Percentiles rank a stretch among this genome's conserved stretches.
Conservation (phyloP, 2,113 vertebrate genomes). For the Protomyctophum bolini region DNA sequence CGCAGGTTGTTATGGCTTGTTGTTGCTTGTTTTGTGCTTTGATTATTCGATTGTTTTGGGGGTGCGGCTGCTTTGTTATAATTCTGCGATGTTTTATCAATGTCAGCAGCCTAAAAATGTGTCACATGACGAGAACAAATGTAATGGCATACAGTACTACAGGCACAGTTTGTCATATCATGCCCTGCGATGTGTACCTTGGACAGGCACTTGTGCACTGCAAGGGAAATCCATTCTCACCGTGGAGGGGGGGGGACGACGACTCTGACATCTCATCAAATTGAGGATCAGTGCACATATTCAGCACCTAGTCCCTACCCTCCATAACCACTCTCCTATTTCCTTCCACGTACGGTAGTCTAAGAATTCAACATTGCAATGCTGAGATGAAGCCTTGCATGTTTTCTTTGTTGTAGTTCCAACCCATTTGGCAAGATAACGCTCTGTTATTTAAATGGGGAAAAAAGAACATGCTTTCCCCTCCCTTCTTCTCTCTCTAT, state of each 20-base stretch:
- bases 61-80: conserved; percentile 19
- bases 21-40: conserved; percentile 29
- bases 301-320: background rate
- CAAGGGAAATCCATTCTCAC: conserved; percentile 23
- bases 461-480: background rate
- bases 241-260: background rate
- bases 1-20: conserved; percentile 25
- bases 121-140: conserved; percentile 38
- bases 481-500: background rate
- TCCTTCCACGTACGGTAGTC: background rate
- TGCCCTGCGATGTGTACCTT: conserved; percentile 17
- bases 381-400: background rate
- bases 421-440: conserved; percentile 6
- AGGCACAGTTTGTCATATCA: conserved; percentile 42
- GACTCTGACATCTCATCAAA: conserved; percentile 20
- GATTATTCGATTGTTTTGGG: conserved; percentile 29
- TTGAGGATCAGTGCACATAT: conserved; percentile 17
- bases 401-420: conserved; percentile 2
- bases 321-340: background rate
- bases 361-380: background rate
- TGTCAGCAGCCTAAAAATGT: conserved; percentile 43
- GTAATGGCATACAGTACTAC: conserved; percentile 20
- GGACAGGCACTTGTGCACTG: conserved; percentile 52
- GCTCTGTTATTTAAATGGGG: conserved; percentile 14
- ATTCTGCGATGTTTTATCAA: conserved; percentile 27